Evolutionary conservation across 2,113 vertebrate species (phyloP), one percentile per base, ranked within the genome.

Genomic region (Anseranas semipalmata): DNA sequence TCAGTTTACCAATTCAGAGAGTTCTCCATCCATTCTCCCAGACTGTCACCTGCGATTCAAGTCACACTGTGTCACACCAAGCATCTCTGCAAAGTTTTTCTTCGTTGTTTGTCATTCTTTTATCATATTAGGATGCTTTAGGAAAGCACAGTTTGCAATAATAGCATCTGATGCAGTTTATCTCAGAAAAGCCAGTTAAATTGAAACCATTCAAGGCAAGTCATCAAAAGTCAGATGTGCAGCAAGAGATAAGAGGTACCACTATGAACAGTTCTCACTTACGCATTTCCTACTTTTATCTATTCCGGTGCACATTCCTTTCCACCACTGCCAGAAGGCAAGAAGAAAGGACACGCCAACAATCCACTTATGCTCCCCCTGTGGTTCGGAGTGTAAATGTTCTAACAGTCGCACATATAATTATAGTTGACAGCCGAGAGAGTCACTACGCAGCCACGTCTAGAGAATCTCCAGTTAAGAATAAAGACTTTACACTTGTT

Each of bases 381-480:
- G 20, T 20, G n/a, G 71, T 91, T 59, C 13, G 0, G 58, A 76
- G 41, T 76, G 70, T 66, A 91, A 92, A 76, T 67, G 87, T 87
- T 94, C 84, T 55, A 96, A 72, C 88, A 71, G 66, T 50, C 32
- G 0, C 43, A 78, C 73, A 83, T 81, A 65, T 79, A 96, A 96
- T 93, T 95, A 95, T 82, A 94, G 74, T 62, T 92, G 83, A 82
- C 80, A 93, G 58, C 39, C 1, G 5, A 95, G 90, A 76, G 80
- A 80, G 68, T 78, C 88, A 84, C 68, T 88, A 86, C 55, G 91
- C 27, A 94, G 82, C 50, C 52, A 84, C 59, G 65, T 81, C 88
- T 81, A 84, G 83, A 92, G 85, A 85, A 85, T 58, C 37, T 55
- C 48, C 14, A 18, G 39, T 93, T 86, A 8, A 85, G 33, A 73